Percentiles rank a stretch among this genome's conserved stretches.
phyloP scores from a whole-genome alignment of 2,797 vertebrate genomes.

The Coranthus polyacanthus region DNA sequence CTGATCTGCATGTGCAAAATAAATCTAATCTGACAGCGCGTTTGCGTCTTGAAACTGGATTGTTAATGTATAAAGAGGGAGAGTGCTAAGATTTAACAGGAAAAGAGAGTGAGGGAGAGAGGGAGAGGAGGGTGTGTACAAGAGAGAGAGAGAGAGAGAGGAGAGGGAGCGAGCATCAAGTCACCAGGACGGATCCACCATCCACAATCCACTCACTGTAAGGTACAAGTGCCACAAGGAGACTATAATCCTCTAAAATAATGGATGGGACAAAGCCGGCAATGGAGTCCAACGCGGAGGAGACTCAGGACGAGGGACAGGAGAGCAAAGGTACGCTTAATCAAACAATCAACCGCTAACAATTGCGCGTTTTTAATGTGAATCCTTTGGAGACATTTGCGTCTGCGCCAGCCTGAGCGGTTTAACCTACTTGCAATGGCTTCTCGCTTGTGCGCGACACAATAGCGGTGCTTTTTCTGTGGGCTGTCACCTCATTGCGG shows the following conservation, averaged over 20 bases:
- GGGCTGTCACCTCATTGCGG: constrained; percentile 23
- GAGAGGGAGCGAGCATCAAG: constrained; percentile 82
- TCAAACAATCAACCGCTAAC: constrained; percentile 8
- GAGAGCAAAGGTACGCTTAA: constrained; percentile 94
- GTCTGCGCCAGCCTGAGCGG: constrained; percentile 70
- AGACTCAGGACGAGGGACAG: constrained; percentile 95
- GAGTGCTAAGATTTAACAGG: constrained; percentile 29
- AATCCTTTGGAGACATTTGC: constrained; percentile 75
- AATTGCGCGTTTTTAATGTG: constrained; percentile 34
- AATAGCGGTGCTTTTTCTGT: constrained; percentile 57
- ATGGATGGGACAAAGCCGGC: constrained; percentile 98
- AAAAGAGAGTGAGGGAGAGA: constrained; percentile 14
- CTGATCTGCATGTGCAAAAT: constrained; percentile 83
- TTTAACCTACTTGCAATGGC: constrained; percentile 78
- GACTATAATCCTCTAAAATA: constrained; percentile 85
- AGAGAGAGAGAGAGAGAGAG: constrained; percentile 32
- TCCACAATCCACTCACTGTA: constrained; percentile 66
- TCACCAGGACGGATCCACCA: constrained; percentile 59
- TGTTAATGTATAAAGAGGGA: constrained; percentile 54
- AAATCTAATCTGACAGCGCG: constrained; percentile 87
- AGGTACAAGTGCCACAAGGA: constrained; percentile 77
- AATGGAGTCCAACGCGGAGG: constrained; percentile 96
- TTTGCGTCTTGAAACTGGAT: constrained; percentile 83
- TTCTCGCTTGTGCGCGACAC: constrained; percentile 63
- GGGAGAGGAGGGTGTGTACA: constrained; percentile 30